Base-by-base conservation (phyloP, 2,113 vertebrate species). In the Sebastes fasciatus region DNA sequence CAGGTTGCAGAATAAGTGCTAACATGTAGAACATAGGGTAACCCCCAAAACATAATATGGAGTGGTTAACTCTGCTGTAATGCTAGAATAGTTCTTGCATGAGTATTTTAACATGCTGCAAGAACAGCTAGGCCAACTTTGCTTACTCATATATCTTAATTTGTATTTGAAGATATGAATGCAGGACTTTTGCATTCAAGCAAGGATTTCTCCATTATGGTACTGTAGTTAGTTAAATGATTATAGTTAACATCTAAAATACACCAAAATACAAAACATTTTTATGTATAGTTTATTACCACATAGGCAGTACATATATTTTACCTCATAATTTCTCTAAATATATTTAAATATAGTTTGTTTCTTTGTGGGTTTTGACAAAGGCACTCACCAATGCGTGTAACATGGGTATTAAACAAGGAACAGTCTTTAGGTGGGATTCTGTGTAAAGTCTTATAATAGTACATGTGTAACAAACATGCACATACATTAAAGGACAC, bases 341-440 rank as follows among this genome's bases (percentile, higher is more conserved):
- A 86, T 78, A 84, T 80, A 76, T 77, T 88, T 75, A 89, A 83
- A 88, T 91, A 88, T 86, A 90, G 11, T 80, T 85, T 63, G 8
- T 80, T 83, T 75, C 68, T 84, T 81, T 74, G 67, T 87, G 75
- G 77, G 86, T 75, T 86, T 87, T 85, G 77, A 92, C 87, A 92
- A 94, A 95, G 93, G 92, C 93, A 94, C 92, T 92, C 81, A 91
- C 81, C 82, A 88, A 70, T 87, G 83, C 1, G 75, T 92, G 74
- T 84, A 83, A 86, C 79, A 92, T 65, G 71, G 85, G 73, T 83
- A 84, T 86, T 69, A 51, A 90, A 85, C 57, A 79, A 85, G 87
- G 75, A 91, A 92, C 76, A 91, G 83, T 88, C 68, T 78, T 85
- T 72, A 84, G 68, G 74, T 89, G 74, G 79, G 80, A 16, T 89